Conservation (phyloP, 2,888 invertebrate genomes). For the Trachelus stipa region DNA sequence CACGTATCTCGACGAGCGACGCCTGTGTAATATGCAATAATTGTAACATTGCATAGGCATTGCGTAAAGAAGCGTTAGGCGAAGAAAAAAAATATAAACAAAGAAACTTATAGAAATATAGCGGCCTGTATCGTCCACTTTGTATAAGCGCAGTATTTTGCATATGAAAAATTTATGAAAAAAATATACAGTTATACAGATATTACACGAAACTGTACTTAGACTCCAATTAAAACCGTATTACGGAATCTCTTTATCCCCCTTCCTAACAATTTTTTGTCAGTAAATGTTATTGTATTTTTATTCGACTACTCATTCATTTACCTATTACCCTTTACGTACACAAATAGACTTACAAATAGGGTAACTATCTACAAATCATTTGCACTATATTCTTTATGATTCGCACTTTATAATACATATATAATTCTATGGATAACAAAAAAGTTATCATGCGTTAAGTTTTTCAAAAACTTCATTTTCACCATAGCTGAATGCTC, state of each 20-base stretch:
- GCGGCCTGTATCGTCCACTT: conserved; percentile 11
- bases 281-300: conserved; percentile 56
- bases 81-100: conserved; percentile 8
- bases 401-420: background rate
- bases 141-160: conserved; percentile 16
- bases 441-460: background rate
- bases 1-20: background rate
- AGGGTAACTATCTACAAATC: conserved; percentile 20
- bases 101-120: conserved; percentile 9
- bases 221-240: conserved; percentile 43
- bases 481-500: background rate
- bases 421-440: background rate
- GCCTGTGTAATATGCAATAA: background rate
- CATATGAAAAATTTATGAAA: conserved; percentile 29
- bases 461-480: background rate
- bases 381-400: background rate
- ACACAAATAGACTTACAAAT: background rate
- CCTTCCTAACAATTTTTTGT: conserved; percentile 32
- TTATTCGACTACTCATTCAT: conserved; percentile 13
- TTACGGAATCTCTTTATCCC: conserved; percentile 16
- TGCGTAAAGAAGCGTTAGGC: conserved; percentile 1
- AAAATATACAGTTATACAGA: background rate
- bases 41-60: background rate
- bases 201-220: conserved; percentile 32
- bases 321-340: conserved; percentile 12